phyloP scores from a whole-genome alignment of 2,113 vertebrate genomes.

The Gulo gulo region DNA sequence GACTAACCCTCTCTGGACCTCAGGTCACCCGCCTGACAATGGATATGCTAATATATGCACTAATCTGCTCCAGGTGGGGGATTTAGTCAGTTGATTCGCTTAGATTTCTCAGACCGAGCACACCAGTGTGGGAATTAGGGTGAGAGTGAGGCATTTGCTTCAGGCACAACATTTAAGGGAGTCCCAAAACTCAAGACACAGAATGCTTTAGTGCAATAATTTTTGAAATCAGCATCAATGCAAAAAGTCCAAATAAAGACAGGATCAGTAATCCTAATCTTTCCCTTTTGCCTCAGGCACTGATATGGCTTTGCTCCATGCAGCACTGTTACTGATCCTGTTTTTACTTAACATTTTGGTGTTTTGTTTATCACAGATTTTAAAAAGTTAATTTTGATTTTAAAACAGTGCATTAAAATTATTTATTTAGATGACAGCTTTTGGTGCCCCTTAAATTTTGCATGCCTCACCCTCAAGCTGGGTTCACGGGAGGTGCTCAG shows the following conservation, averaged over 20 bases:
- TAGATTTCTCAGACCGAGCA: not conserved
- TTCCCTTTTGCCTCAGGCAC: not conserved
- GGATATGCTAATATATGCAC: not conserved
- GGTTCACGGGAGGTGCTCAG: not conserved
- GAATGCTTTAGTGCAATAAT: not conserved
- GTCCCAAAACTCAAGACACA: not conserved
- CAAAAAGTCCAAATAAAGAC: not conserved
- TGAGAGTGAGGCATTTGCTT: not conserved
- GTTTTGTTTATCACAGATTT: not conserved
- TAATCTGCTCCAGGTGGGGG: not conserved
- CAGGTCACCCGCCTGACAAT: not conserved
- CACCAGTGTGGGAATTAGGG: not conserved
- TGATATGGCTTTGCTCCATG: not conserved
- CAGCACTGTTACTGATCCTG: not conserved
- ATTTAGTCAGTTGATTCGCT: not conserved
- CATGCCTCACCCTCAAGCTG: not conserved
- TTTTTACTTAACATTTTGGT: not conserved
- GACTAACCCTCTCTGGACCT: not conserved
- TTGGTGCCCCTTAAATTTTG: not conserved
- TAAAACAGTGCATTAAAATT: not conserved
- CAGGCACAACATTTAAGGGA: not conserved
- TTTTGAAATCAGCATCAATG: not conserved
- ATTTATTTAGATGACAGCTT: not conserved
- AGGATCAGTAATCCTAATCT: not conserved
- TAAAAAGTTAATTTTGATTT: not conserved